Evolutionary conservation across 2,888 invertebrate species (phyloP).

Genomic region (Gymnocheta viridis): DNA sequence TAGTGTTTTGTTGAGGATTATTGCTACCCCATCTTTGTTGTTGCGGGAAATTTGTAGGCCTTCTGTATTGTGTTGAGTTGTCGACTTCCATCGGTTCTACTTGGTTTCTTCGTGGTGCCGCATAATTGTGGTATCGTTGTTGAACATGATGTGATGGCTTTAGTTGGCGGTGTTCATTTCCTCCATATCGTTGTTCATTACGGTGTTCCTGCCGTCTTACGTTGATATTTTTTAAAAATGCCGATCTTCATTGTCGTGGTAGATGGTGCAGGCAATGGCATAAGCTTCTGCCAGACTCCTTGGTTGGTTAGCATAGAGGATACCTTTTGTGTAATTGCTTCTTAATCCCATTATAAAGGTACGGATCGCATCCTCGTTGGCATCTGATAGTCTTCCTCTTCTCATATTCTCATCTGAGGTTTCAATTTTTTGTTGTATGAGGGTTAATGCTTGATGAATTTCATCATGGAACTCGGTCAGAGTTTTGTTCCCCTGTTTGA

Average conservation of each 20-base stretch:
- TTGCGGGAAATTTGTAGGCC: neutral
- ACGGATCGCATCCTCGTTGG: neutral
- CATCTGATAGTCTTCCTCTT: neutral
- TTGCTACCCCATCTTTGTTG: slow-evolving; percentile 8
- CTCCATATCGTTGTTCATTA: neutral
- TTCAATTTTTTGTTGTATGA: neutral
- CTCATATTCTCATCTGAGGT: neutral
- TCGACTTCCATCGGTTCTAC: neutral
- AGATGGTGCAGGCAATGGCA: neutral
- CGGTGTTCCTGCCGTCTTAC: neutral
- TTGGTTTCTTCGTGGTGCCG: neutral
- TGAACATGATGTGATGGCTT: no score
- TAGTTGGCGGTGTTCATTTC: neutral
- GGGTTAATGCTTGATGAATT: neutral
- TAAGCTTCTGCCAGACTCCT: neutral
- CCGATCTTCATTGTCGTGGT: neutral
- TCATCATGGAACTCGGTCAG: neutral
- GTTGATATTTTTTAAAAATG: neutral
- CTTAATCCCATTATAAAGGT: neutral
- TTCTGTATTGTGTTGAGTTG: neutral
- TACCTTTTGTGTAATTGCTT: neutral
- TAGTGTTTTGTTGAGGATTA: neutral
- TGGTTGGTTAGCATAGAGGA: neutral
- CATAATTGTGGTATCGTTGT: neutral
- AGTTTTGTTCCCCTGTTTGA: neutral